Percentiles rank a stretch among this genome's conserved stretches.
phyloP scores from a whole-genome alignment of 1,140 invertebrate species.

The Globodera ellingtonae region DNA sequence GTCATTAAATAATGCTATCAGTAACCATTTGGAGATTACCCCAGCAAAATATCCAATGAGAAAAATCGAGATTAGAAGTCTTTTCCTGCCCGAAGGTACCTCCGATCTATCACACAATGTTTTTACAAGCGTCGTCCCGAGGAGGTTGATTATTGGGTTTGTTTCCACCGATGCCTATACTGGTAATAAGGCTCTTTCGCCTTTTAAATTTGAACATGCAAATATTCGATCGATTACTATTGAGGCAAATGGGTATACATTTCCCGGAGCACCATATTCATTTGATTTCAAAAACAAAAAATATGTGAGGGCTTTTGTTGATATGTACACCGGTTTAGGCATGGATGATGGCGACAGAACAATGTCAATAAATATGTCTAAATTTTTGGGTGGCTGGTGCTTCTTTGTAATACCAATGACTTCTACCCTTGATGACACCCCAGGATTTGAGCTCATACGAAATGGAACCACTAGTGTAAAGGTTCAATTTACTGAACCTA shows the following conservation, averaged over 20 bases:
- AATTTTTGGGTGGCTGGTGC: constrained; percentile 32
- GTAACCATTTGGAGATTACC: constrained; percentile 21
- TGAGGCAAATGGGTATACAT: constrained; percentile 28
- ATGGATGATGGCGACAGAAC: constrained; percentile 25
- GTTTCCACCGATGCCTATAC: constrained; percentile 23
- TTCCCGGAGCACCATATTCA: constrained; percentile 23
- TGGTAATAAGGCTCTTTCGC: background rate
- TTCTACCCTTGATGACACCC: constrained; percentile 29
- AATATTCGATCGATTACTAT: constrained; percentile 24
- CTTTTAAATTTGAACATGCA: constrained; percentile 37
- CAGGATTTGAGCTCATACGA: constrained; percentile 29
- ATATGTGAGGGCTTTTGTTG: constrained; percentile 35
- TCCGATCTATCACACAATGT: constrained; percentile 27
- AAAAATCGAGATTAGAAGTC: constrained; percentile 32
- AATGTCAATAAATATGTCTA: constrained; percentile 27
- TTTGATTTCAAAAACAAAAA: constrained; percentile 19
- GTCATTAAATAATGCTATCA: constrained; percentile 36
- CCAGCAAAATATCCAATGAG: constrained; percentile 31
- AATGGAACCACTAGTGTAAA: constrained; percentile 34
- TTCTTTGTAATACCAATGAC: constrained; percentile 37
- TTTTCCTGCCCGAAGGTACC: constrained; percentile 13
- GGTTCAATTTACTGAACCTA: constrained; percentile 15
- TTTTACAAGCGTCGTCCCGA: constrained; percentile 23
- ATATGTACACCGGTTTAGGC: constrained; percentile 34
- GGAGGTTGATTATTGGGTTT: constrained; percentile 34